Evolutionary conservation across 2,797 vertebrate genomes (phyloP).

Genomic region (Trichosurus vulpecula): DNA sequence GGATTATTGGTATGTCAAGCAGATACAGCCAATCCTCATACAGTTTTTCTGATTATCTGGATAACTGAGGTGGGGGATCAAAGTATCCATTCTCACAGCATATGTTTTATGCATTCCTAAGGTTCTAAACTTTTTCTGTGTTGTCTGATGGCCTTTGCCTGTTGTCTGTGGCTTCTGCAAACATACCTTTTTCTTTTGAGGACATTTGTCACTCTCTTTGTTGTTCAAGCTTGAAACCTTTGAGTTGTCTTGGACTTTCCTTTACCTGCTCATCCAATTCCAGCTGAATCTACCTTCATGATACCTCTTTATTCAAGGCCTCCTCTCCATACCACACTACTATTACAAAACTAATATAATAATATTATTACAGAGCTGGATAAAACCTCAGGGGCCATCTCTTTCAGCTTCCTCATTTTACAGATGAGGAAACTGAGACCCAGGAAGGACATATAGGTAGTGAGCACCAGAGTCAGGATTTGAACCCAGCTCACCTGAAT

Average conservation of each 20-base stretch:
- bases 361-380: not conserved
- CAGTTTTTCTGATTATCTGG: no score
- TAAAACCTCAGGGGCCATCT: not conserved
- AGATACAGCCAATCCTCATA: no score
- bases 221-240: not conserved
- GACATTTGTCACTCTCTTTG: not conserved
- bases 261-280: not conserved
- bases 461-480: not conserved
- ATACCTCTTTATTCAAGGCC: not conserved
- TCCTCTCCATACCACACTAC: not conserved
- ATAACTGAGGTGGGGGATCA: no score
- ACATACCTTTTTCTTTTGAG: not conserved
- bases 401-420: not conserved
- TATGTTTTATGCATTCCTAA: no score
- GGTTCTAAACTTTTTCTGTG: no score
- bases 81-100: no score
- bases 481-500: not conserved
- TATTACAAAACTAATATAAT: not conserved
- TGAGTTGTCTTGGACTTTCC: not conserved
- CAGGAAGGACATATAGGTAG: not conserved
- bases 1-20: no score
- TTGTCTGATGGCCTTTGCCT: no score
- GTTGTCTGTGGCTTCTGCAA: not conserved
- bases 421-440: not conserved
- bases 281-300: not conserved